Evolutionary conservation across 2,797 vertebrate genomes (phyloP), one percentile per base, ranked within the genome.

Genomic region (Lutjanus campechanus): DNA sequence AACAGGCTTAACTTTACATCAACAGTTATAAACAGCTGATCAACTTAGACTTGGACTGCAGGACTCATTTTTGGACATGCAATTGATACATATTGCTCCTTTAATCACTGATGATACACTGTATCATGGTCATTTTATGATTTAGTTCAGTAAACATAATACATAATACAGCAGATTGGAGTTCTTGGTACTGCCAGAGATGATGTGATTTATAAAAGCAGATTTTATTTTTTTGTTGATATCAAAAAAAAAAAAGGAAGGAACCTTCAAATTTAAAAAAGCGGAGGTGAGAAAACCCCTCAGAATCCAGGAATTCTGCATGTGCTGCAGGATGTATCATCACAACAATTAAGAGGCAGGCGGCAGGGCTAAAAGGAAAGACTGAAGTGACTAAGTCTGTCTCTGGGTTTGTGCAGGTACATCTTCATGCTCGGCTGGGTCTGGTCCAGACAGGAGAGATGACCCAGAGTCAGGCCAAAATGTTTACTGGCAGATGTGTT

Each of bases 401-500:
- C 93, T 93, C 83, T 91, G 93, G 96, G 90, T 94, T 95, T 95
- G 94, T 95, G 95, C 96, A 97, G 97, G 96, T 97, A 96, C 95
- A 94, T 95, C 92, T 96, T 96, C 95, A 97, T 91, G 96, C 96
- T 96, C 93, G 91, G 90, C 93, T 93, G 94, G 93, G 66, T 77
- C 88, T 75, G 22, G 94, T 94, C 95, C 89, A 96, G 95, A 97
- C 96, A 97, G 97, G 94, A 95, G 95, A 95, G 95, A 95, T 97
- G 97, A 98, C 97, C 97, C 96, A 95, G 95, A 96, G 95, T 96
- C 96, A 94, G 96, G 97, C 96, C 97, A 97, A 98, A 98, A 97
- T 98, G 97, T 97, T 99, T 98, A 97, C 96, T 96, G 96, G 96
- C 96, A 97, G 97, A 97, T 97, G 96, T 96, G 96, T 96, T 98